Evolutionary conservation across 30 jellyfish, hydroid and myxozoan genomes (phyloP).

Genomic region (Turritopsis dohrnii): DNA sequence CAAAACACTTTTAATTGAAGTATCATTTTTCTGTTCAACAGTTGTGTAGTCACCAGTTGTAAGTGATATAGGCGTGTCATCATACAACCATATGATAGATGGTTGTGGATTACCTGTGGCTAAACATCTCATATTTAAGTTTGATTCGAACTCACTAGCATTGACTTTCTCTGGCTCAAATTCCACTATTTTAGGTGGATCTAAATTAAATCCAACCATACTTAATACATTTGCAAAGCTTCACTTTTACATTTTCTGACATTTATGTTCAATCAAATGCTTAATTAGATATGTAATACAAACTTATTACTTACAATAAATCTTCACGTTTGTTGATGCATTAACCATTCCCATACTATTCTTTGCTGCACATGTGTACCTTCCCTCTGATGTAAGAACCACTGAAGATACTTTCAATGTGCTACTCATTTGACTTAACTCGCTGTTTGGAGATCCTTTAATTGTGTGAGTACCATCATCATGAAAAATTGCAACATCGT

Average conservation of each 20-base stretch:
- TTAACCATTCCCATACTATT: constrained; percentile 9
- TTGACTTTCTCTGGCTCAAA: background rate
- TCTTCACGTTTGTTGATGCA: background rate
- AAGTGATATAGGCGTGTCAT: background rate
- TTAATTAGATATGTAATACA: no score
- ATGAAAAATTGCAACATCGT: background rate
- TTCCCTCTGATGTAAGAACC: background rate
- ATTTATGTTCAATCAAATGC: no score
- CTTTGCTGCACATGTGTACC: constrained; percentile 1
- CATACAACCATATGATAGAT: background rate
- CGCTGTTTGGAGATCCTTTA: background rate
- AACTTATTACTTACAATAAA: constrained; percentile 11
- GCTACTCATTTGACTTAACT: background rate
- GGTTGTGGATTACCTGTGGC: constrained; percentile 29
- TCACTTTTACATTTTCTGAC: background rate
- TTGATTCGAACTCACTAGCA: constrained; percentile 10
- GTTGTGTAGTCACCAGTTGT: background rate
- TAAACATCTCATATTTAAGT: background rate
- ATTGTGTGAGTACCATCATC: constrained; percentile 10
- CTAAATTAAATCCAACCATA: background rate
- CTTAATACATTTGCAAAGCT: background rate
- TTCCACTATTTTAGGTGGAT: background rate
- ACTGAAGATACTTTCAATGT: constrained; percentile 1
- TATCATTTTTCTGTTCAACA: background rate
- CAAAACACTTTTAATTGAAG: background rate